Conservation (phyloP, 2,113 vertebrate genomes). For the Aramus guarauna region DNA sequence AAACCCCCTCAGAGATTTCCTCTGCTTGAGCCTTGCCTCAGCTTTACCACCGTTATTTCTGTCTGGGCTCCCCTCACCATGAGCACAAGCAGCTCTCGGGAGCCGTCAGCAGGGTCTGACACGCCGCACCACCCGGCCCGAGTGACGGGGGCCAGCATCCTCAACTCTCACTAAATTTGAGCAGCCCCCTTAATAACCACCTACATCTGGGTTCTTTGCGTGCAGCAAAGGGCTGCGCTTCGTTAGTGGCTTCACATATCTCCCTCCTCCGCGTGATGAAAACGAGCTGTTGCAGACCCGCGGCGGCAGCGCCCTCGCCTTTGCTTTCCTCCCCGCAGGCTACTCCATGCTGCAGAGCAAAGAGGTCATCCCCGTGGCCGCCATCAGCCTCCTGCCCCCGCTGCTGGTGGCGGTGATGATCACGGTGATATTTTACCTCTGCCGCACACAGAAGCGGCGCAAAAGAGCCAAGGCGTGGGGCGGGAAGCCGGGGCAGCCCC, state of each 20-base stretch:
- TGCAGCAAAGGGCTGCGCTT: background rate
- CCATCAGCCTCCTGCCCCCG: constrained; percentile 84
- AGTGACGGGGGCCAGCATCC: fast-evolving
- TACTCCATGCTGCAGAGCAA: constrained; percentile 82
- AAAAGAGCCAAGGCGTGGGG: constrained; percentile 77
- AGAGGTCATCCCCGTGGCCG: constrained; percentile 84
- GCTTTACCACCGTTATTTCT: background rate
- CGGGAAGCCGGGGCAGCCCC: constrained; percentile 65
- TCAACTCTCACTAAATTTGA: background rate
- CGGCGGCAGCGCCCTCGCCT: background rate
- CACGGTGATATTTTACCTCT: constrained; percentile 80
- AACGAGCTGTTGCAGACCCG: background rate
- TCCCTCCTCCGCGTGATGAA: background rate
- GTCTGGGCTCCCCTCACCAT: fast-evolving
- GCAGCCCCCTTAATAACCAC: background rate
- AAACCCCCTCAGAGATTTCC: background rate
- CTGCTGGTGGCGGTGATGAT: constrained; percentile 79
- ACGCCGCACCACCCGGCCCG: fast-evolving
- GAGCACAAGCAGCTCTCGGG: fast-evolving
- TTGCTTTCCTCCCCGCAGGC: constrained; percentile 67
- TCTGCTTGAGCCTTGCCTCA: fast-evolving
- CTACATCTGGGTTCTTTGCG: background rate
- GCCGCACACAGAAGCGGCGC: constrained; percentile 77
- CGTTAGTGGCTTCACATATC: background rate
- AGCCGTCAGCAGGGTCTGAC: background rate